Percentiles rank a stretch among this genome's conserved stretches.
These are phyloP conservation scores for Drosophila teissieri DNA, from an alignment of 1,140 invertebrate species.

Conservation along the genomic window DNA sequence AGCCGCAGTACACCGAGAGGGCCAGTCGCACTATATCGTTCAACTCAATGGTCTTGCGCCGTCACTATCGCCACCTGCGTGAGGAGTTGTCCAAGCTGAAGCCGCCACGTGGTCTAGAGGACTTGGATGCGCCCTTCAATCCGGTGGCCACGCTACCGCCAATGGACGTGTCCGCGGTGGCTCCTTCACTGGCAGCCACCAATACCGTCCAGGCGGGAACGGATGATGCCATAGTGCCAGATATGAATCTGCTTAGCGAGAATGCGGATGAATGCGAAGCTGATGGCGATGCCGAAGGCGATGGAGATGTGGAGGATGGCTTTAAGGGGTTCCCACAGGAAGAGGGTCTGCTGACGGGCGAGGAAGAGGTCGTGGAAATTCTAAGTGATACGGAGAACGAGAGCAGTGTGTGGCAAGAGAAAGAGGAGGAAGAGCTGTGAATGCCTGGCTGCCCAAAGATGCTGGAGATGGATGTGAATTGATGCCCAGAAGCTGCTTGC, in stretches of 20 bases:
- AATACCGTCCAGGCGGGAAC: slow-evolving; percentile 58
- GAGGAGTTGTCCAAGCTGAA: slow-evolving; percentile 92
- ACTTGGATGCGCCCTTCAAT: slow-evolving; percentile 88
- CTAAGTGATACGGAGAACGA: slow-evolving; percentile 75
- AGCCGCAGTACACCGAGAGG: slow-evolving; percentile 89
- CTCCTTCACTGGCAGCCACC: slow-evolving; percentile 37
- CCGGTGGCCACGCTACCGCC: slow-evolving; percentile 84
- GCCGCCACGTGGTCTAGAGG: slow-evolving; percentile 89
- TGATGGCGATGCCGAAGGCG: slow-evolving; percentile 22
- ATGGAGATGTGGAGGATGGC: slow-evolving; percentile 30
- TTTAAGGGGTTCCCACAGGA: slow-evolving; percentile 54
- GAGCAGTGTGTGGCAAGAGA: slow-evolving; percentile 70
- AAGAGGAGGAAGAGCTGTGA: slow-evolving; percentile 54
- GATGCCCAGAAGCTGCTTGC: slow-evolving; percentile 7
- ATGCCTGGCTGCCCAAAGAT: slow-evolving; percentile 1
- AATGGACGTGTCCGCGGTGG: slow-evolving; percentile 64
- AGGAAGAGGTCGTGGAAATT: slow-evolving; percentile 66
- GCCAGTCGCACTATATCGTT: slow-evolving; percentile 90
- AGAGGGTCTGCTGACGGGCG: slow-evolving; percentile 39
- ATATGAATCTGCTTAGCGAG: slow-evolving; percentile 52
- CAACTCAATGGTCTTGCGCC: slow-evolving; percentile 90
- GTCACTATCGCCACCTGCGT: slow-evolving; percentile 91
- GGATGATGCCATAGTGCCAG: slow-evolving; percentile 60
- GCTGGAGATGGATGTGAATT: background rate
- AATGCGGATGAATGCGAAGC: slow-evolving; percentile 28